Conservation (phyloP, 2,797 vertebrate species). For the Lemur catta region DNA sequence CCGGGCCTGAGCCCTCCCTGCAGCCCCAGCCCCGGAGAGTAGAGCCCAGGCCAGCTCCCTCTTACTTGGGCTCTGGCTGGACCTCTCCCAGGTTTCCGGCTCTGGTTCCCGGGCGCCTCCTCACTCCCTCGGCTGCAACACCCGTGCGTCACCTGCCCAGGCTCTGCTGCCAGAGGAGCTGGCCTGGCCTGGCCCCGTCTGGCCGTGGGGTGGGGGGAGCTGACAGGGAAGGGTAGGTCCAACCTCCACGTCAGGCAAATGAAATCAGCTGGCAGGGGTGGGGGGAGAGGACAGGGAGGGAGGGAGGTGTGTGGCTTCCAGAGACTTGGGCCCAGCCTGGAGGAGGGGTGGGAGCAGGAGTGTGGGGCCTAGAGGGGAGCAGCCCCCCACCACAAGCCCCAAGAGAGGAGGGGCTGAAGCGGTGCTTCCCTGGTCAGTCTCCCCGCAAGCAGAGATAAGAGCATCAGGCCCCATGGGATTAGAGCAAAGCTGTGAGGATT, state of each 20-base stretch:
- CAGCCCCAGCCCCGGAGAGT: not conserved
- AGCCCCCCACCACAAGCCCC: not conserved
- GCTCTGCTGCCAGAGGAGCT: slow-evolving; percentile 64
- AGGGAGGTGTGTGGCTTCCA: slow-evolving; percentile 67
- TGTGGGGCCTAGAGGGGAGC: not conserved
- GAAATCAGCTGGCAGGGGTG: slow-evolving; percentile 81
- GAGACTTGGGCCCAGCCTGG: not conserved
- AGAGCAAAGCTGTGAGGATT: slow-evolving; percentile 77
- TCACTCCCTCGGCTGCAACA: slow-evolving; percentile 42
- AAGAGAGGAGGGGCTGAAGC: not conserved
- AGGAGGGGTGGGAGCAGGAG: not conserved
- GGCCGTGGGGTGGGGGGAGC: not conserved
- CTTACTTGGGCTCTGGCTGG: slow-evolving; percentile 73
- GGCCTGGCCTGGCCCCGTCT: not conserved
- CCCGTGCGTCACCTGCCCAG: slow-evolving; percentile 49
- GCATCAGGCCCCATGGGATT: slow-evolving; percentile 69
- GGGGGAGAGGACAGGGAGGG: slow-evolving; percentile 78
- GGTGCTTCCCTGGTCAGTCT: not conserved
- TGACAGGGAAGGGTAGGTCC: slow-evolving; percentile 87
- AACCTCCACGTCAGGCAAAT: slow-evolving; percentile 82
- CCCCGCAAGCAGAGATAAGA: slow-evolving; percentile 62
- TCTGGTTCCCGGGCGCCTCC: slow-evolving; percentile 34
- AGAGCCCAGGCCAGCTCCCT: slow-evolving; percentile 13
- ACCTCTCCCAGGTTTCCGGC: slow-evolving; percentile 52
- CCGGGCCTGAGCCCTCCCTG: not conserved